Evolutionary conservation across 2,113 vertebrate species (phyloP), one percentile per base, ranked within the genome.

Genomic region (Campylorhamphus procurvoides): DNA sequence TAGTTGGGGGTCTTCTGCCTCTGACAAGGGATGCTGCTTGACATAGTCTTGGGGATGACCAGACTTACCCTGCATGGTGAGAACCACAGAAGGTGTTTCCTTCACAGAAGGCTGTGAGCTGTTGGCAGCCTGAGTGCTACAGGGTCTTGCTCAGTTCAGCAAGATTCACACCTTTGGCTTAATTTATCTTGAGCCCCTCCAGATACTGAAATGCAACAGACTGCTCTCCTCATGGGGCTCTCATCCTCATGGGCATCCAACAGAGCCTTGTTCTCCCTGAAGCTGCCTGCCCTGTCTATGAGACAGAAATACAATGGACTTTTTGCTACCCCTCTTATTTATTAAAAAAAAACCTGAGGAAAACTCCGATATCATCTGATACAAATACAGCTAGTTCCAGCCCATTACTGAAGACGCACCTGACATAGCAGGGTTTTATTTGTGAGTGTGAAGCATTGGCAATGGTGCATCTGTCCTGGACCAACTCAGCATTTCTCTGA

Each of bases 11-110:
- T 78, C 8, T n/a, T 42, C 50, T 55, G 19, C 5, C 22, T 84
- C 46, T 82, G 28, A 12, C 0, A 10, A 46, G 42, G 18, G 22
- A 37, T 46, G 73, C 19, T 81, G 58, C 33, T 53, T 42, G 28
- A 18, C 11, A 7, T 13, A n/a, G 33, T 5, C 8, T 12, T 0
- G 0, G n/a, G 33, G 39, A 13, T 1, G 2, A 13, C 29, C 14
- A 66, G 35, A 24, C 55, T 18, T 60, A 13, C 20, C 11, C 10
- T 13, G 40, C 10, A 0, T 20, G 14, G 20, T 27, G 33, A 85
- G 18, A 47, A 11, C 7, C 2, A 2, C 12, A 46, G 2, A 4
- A 81, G 18, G 10, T 10, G 0, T 90, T 79, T 82, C 14, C 33
- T 59, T 59, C 58, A 76, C 58, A 59, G n/a, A 75, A 75, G 7